phyloP scores from a whole-genome alignment of 2,888 invertebrate genomes.

The Cecidostiba fungosa region DNA sequence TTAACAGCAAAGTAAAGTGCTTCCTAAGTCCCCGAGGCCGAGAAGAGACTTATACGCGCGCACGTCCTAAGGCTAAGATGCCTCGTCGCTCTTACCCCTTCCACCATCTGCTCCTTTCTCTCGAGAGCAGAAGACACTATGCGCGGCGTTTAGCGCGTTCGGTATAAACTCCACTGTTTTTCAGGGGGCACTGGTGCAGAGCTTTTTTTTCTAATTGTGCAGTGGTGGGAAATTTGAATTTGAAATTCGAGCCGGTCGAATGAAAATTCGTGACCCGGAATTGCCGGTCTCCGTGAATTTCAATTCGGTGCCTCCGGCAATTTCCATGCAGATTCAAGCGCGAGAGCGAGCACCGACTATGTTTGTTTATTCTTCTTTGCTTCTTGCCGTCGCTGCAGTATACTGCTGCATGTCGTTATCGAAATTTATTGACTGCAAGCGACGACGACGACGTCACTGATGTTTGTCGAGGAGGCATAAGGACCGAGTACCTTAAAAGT shows the following conservation, averaged over 20 bases:
- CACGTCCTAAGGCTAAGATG: constrained; percentile 1
- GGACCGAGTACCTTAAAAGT: neutral
- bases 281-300: constrained; percentile 19
- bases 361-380: constrained; percentile 11
- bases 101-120: neutral
- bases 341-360: neutral
- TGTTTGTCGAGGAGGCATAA: neutral
- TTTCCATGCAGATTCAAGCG: constrained; percentile 29
- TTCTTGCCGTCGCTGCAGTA: neutral
- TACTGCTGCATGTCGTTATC: constrained; percentile 22
- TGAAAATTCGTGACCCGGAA: constrained; percentile 31
- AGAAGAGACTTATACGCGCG: neutral
- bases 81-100: neutral
- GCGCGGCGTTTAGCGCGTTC: neutral
- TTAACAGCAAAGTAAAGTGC: constrained; percentile 70
- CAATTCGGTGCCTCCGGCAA: constrained; percentile 11
- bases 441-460: neutral
- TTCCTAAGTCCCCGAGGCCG: constrained; percentile 54
- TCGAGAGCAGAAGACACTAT: neutral
- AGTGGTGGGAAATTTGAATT: neutral
- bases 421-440: neutral
- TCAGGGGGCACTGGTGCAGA: neutral
- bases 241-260: neutral
- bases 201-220: constrained; percentile 11
- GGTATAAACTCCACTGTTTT: neutral